A percentile compares a stretch with the other conserved stretches of the same genome.
Conservation (phyloP, 2,797 vertebrate species). For the Centroberyx gerrardi region DNA sequence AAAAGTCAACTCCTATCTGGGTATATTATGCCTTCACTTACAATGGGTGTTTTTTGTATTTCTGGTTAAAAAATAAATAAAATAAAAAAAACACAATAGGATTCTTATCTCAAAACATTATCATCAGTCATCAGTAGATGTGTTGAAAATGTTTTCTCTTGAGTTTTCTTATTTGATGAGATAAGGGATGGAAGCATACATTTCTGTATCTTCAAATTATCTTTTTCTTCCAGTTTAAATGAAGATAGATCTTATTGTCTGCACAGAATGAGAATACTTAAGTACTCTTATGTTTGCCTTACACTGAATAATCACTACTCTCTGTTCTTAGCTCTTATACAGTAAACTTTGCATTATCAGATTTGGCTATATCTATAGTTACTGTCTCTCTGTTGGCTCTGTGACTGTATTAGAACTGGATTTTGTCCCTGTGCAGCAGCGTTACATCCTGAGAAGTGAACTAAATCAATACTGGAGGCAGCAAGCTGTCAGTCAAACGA, state of each 20-base stretch:
- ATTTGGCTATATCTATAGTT: constrained; percentile 34
- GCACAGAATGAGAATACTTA: constrained; percentile 1
- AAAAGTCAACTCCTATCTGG: constrained; percentile 57
- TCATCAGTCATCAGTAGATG: constrained; percentile 47
- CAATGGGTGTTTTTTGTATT: constrained; percentile 26
- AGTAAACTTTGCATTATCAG: constrained; percentile 23
- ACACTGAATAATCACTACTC: constrained; percentile 15
- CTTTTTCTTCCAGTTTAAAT: constrained; percentile 39
- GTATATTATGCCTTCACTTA: constrained; percentile 54
- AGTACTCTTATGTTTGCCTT: constrained; percentile 22
- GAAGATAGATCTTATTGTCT: constrained; percentile 21
- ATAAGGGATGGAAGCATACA: constrained; percentile 30
- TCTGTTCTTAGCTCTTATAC: constrained; percentile 7
- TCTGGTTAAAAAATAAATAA: not conserved
- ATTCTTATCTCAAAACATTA: constrained; percentile 42
- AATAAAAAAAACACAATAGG: constrained; percentile 10
- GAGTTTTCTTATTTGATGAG: constrained; percentile 48
- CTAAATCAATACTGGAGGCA: constrained; percentile 72
- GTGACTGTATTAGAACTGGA: constrained; percentile 51
- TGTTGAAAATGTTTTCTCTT: constrained; percentile 38
- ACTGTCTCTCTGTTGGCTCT: constrained; percentile 37
- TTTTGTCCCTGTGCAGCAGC: constrained; percentile 38
- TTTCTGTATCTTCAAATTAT: constrained; percentile 45
- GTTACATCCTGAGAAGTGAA: constrained; percentile 53
- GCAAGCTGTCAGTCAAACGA: constrained; percentile 73